Conservation (phyloP, 2,797 vertebrate genomes). For the Sternotherus odoratus region DNA sequence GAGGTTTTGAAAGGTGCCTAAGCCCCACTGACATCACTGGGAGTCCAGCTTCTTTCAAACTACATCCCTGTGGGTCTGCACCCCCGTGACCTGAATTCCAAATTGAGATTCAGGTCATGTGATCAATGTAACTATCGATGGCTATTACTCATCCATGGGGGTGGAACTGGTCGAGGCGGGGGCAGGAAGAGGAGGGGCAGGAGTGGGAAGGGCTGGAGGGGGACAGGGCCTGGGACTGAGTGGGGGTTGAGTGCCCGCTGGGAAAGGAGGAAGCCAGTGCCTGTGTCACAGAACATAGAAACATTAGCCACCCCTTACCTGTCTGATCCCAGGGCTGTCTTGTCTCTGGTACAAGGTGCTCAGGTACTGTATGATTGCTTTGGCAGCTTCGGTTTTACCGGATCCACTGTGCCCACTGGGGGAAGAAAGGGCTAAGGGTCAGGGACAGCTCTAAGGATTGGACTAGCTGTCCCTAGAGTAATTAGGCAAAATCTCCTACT, state of each 20-base stretch:
- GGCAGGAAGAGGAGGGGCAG: no score
- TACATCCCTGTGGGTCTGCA: background rate
- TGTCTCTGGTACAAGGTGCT: conserved; percentile 82
- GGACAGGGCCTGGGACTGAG: no score
- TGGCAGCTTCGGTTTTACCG: conserved; percentile 92
- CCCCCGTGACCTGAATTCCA: background rate
- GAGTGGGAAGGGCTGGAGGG: no score
- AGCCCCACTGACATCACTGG: background rate
- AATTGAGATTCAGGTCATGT: background rate
- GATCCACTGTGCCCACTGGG: conserved; percentile 92
- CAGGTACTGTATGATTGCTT: conserved; percentile 88
- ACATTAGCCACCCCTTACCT: conserved; percentile 79
- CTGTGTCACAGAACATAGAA: background rate
- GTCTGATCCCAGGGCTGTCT: conserved; percentile 75
- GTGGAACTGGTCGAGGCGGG: no score
- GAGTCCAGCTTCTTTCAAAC: background rate
- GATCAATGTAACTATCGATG: background rate
- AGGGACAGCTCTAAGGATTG: background rate
- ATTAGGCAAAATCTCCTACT: background rate
- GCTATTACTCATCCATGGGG: background rate
- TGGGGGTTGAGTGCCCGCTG: no score
- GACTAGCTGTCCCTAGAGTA: background rate
- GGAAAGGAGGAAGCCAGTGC: no score
- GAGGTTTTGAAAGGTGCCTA: background rate
- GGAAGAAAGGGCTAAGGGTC: conserved; percentile 25